These are phyloP conservation scores for roundworm (Caenorhabditis elegans) DNA, from an alignment of 1,140 invertebrate species.

Conservation along the genomic window DNA sequence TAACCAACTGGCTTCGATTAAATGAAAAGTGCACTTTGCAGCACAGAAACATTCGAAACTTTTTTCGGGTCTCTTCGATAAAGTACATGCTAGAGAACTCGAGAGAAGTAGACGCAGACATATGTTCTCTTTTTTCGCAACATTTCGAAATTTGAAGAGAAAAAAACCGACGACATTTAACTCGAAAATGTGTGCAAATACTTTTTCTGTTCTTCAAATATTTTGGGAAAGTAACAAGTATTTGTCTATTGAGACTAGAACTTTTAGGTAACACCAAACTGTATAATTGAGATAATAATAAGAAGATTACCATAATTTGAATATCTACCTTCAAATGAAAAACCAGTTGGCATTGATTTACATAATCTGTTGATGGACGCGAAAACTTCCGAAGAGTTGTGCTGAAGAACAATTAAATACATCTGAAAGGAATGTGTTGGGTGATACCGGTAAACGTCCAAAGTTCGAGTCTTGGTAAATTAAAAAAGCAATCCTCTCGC, in stretches of 20 bases:
- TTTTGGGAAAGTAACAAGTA: background rate
- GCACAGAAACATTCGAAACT: no score
- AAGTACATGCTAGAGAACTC: background rate
- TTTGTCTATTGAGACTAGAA: background rate
- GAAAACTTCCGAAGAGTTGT: no score
- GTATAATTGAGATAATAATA: no score
- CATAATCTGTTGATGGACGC: slow-evolving; percentile 1
- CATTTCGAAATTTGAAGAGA: background rate
- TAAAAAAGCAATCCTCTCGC: background rate
- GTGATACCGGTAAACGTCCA: background rate
- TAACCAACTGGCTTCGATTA: background rate
- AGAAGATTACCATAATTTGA: no score
- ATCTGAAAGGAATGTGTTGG: no score
- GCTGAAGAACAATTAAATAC: no score
- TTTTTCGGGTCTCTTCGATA: no score
- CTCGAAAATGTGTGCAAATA: background rate
- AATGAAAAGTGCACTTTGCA: background rate
- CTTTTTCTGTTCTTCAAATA: background rate
- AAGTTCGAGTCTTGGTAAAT: slow-evolving; percentile 4
- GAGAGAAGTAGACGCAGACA: background rate
- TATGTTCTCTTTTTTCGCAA: background rate
- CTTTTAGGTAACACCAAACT: no score
- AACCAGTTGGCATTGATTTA: background rate
- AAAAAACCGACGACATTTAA: background rate
- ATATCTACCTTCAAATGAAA: no score